Evolutionary conservation across 2,888 invertebrate species (phyloP), one percentile per base, ranked within the genome.

Genomic region (Gortyna flavago): DNA sequence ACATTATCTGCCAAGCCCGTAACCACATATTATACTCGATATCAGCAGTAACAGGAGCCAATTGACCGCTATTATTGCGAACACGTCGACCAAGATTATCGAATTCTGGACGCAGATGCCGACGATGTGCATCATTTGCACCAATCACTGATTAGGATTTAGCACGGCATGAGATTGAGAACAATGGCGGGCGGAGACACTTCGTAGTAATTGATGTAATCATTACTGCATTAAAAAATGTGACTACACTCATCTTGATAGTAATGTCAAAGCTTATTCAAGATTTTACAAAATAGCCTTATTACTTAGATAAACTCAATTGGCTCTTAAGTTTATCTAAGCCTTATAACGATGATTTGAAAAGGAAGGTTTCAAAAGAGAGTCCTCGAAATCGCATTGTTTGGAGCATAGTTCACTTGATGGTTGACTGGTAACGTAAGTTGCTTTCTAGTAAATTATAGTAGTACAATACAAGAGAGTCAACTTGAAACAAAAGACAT

Each of bases 51-150:
- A 85, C 73, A 77, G 72, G 13, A 77, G 57, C n/a, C 61, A 71
- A 77, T 77, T 59, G 70, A 77, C 81, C 81, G 64, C 83, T 77
- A 85, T 85, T 85, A 83, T 76, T 81, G 65, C 73, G 73, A 81
- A 85, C 81, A 81, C 64, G 81, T 85, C 77, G 77, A 71, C 77
- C 77, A 85, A 81, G 73, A 77, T 85, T 81, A 85, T 85, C 64
- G 81, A 68, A 77, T 81, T 80, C 65, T 73, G 73, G 48, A 68
- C 41, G 54, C 83, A 81, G 85, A 77, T 80, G 72, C 70, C 81
- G 54, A 68, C 69, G 51, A 72, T 75, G 80, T 67, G 81, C 81
- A 77, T 70, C 76, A 77, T 80, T 83, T 81, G 72, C 72, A 81
- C 67, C 77, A 85, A 73, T 83, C 85, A 83, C 44, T 59, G 44